Base-by-base conservation (phyloP, 2,888 invertebrate species). In the Apamea anceps region DNA sequence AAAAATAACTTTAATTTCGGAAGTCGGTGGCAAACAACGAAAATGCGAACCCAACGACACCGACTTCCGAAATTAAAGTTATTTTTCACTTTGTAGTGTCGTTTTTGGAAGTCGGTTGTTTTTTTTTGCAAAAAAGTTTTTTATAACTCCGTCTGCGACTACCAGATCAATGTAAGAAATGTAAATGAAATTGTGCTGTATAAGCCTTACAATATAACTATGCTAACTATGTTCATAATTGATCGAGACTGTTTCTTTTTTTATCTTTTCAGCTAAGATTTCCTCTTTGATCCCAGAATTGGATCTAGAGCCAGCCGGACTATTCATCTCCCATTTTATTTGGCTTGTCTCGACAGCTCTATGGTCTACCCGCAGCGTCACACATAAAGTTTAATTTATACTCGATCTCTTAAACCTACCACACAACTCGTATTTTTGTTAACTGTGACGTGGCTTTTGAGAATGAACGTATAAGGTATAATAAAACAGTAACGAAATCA, bases 271-370 rank as follows among this genome's bases (percentile, higher is more conserved):
- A 51, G 7, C 28, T 51, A n/a, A 6, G 28, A 6, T 28, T 68
- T 12, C 3, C 12, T 78, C 4, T 18, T 51, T 45, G 0, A 67
- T 60, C 2, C 12, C 32, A 60, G 32, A 48, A 57, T 65, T 51
- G 32, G 7, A n/a, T 60, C 66, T 73, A 18, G 8, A 21, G 2
- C 28, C 6, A 37, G 54, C 68, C 32, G 1, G 8, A n/a, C 13
- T 25, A 81, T 42, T 51, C 57, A 42, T 57, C 21, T 28, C 10
- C 75, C 68, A 48, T 63, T 68, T 63, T 45, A 45, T 45, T 1
- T 12, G 0, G 6, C 2, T 25, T n/a, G 13, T 12, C 28, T 10
- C 21, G 15, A 37, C 6, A 54, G 32, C 4, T 32, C 1, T 15
- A 0, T 57, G 18, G 28, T 54, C 25, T 68, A 5, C 42, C 37